A percentile compares a stretch with the other conserved stretches of the same genome.
These are phyloP conservation scores for Matsumyia berberina DNA, from an alignment of 2,888 invertebrate species.

Conservation along the genomic window DNA sequence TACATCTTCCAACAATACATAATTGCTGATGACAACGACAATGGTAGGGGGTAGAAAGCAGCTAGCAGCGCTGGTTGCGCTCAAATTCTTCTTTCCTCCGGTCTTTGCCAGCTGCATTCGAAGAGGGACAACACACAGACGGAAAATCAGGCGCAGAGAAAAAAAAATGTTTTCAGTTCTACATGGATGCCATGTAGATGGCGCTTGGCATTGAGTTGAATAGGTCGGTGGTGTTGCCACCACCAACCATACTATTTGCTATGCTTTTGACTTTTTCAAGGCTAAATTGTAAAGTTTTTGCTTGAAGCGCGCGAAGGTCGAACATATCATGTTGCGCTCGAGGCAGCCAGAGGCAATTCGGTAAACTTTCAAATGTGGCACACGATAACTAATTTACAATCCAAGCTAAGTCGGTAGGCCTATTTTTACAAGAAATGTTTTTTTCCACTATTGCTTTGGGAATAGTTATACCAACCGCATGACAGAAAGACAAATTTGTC, in stretches of 20 bases:
- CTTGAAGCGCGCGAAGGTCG: conserved; percentile 1
- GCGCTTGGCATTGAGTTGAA: conserved; percentile 38
- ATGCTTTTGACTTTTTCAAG: conserved; percentile 23
- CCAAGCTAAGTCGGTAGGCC: background rate
- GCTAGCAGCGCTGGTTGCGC: conserved; percentile 32
- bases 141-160: conserved; percentile 31
- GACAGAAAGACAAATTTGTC: too few relatives aligned
- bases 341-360: too few relatives aligned
- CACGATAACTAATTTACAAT: background rate
- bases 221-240: conserved; percentile 31
- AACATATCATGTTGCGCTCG: background rate
- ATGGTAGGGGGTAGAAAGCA: conserved; percentile 41
- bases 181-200: conserved; percentile 36
- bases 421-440: too few relatives aligned
- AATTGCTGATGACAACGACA: conserved; percentile 67
- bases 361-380: background rate
- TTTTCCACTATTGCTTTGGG: too few relatives aligned
- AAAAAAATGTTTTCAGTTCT: conserved; percentile 23
- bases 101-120: conserved; percentile 66
- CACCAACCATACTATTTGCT: conserved; percentile 2
- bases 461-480: too few relatives aligned
- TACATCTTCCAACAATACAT: conserved; percentile 69
- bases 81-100: conserved; percentile 52
- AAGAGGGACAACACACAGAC: conserved; percentile 28
- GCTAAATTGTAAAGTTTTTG: conserved; percentile 31